Conservation (phyloP, 2,888 invertebrate species). For the Nycteola revayana region DNA sequence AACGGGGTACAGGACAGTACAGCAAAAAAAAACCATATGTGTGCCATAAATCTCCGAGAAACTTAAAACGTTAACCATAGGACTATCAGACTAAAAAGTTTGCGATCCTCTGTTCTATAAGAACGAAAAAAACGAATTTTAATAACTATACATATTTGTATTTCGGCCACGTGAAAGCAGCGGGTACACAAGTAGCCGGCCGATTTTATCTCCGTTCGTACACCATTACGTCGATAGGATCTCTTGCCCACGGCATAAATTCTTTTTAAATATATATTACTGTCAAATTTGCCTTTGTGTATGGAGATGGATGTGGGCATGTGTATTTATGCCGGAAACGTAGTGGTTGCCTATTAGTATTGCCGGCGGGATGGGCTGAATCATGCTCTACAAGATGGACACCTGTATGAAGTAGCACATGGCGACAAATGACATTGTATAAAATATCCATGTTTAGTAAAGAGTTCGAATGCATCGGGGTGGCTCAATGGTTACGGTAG, state of each 20-base stretch:
- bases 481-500: too few relatives aligned
- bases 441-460: too few relatives aligned
- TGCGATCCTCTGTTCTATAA: too few relatives aligned
- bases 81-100: too few relatives aligned
- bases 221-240: constrained; percentile 45
- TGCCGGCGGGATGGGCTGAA: constrained; percentile 40
- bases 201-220: constrained; percentile 44
- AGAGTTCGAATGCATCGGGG: too few relatives aligned
- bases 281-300: constrained; percentile 54
- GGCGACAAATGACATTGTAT: constrained; percentile 5
- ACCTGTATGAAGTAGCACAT: constrained; percentile 38
- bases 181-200: constrained; percentile 33
- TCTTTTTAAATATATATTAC: constrained; percentile 51
- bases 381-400: constrained; percentile 43
- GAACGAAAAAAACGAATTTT: too few relatives aligned
- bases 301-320: constrained; percentile 28
- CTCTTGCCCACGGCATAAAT: constrained; percentile 41
- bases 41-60: too few relatives aligned
- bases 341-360: constrained; percentile 54
- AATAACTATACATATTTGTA: constrained; percentile 34
- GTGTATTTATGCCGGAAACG: constrained; percentile 60
- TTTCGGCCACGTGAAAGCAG: constrained; percentile 42
- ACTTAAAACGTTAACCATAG: too few relatives aligned
- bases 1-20: too few relatives aligned
- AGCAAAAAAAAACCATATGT: too few relatives aligned